phyloP scores from a whole-genome alignment of 2,888 invertebrate genomes.

The Gisinianus flammeolus region DNA sequence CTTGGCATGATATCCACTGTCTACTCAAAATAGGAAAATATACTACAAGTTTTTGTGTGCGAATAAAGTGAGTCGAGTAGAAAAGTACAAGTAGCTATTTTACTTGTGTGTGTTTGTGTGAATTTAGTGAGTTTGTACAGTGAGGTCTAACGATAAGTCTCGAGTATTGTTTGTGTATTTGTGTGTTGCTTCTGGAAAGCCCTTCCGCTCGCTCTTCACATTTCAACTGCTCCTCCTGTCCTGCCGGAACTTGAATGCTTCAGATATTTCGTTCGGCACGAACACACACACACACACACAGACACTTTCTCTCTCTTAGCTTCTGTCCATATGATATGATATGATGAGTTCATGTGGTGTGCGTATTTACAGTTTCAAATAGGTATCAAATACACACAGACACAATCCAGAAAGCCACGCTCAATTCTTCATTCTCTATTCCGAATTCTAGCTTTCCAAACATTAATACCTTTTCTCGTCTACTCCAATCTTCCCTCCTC shows the following conservation, averaged over 20 bases:
- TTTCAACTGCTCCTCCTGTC: slow-evolving; percentile 13
- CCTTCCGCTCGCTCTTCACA: slow-evolving; percentile 21
- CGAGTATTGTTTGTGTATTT: neutral
- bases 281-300: slow-evolving; percentile 4
- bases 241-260: slow-evolving; percentile 27
- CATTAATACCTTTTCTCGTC: neutral
- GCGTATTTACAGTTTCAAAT: too few relatives aligned
- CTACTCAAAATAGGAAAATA: too few relatives aligned
- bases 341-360: too few relatives aligned
- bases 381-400: too few relatives aligned
- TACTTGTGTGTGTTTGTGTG: too few relatives aligned
- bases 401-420: neutral
- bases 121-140: too few relatives aligned
- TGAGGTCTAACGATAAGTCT: neutral
- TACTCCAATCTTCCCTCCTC: too few relatives aligned
- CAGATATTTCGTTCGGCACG: slow-evolving; percentile 37
- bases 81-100: too few relatives aligned
- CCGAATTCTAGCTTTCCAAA: neutral
- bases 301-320: neutral
- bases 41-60: too few relatives aligned
- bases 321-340: too few relatives aligned
- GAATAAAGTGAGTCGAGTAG: too few relatives aligned
- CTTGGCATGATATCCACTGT: too few relatives aligned
- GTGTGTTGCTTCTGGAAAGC: slow-evolving; percentile 1
- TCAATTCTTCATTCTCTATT: neutral